phyloP scores from a whole-genome alignment of 1,140 invertebrate species.

The Drosophila dunni region DNA sequence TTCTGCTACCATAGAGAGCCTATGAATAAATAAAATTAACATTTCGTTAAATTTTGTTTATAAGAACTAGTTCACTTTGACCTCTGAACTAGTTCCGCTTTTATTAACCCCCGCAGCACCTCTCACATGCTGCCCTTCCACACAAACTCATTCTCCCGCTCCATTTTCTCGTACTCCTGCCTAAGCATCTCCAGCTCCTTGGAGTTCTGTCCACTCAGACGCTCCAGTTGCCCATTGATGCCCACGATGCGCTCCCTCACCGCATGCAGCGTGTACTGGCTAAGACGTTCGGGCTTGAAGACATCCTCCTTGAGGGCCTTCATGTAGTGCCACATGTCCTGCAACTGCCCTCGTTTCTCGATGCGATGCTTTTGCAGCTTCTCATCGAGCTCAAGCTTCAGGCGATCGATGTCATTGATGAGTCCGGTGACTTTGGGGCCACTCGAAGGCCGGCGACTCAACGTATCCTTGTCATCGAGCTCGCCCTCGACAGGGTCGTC shows the following conservation, averaged over 20 bases:
- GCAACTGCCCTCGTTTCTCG: slow-evolving; percentile 51
- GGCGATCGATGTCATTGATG: slow-evolving; percentile 68
- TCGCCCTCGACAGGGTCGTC: slow-evolving; percentile 17
- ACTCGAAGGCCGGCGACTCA: slow-evolving; percentile 34
- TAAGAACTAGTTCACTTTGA: neutral
- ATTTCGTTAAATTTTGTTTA: no score
- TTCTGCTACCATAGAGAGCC: no score
- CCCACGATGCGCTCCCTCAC: slow-evolving; percentile 67
- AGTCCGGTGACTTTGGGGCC: slow-evolving; percentile 42
- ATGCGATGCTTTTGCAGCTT: slow-evolving; percentile 51
- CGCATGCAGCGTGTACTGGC: slow-evolving; percentile 56
- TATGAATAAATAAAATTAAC: no score
- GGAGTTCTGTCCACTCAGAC: slow-evolving; percentile 51
- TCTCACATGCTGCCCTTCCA: slow-evolving; percentile 50
- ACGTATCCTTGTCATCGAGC: neutral
- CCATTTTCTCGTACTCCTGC: slow-evolving; percentile 54
- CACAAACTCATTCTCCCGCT: slow-evolving; percentile 54
- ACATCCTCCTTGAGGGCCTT: slow-evolving; percentile 68
- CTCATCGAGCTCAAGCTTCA: slow-evolving; percentile 53
- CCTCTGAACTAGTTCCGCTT: neutral
- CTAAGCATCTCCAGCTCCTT: slow-evolving; percentile 58
- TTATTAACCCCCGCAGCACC: neutral
- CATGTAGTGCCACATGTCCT: slow-evolving; percentile 72
- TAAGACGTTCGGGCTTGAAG: slow-evolving; percentile 61
- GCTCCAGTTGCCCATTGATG: slow-evolving; percentile 61